Evolutionary conservation across 2,797 vertebrate genomes (phyloP).

Genomic region (Aphelocoma californica): DNA sequence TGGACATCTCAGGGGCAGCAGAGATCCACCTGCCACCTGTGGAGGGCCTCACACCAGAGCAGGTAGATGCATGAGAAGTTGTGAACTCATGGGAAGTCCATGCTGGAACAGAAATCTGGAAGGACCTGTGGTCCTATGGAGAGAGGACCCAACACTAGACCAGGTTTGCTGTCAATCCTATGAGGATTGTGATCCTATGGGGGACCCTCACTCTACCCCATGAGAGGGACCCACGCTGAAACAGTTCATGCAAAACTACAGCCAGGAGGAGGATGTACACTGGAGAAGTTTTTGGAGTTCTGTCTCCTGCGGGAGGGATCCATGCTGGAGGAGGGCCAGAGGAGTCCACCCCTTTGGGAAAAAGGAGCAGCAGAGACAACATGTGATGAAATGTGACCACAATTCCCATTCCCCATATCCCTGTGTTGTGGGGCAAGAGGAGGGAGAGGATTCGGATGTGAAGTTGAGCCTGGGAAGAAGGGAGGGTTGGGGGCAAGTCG

Average conservation of each 20-base stretch:
- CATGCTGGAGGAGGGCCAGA: background rate
- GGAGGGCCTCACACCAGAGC: fast-evolving
- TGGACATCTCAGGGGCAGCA: background rate
- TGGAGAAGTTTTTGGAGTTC: background rate
- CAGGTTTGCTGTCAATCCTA: background rate
- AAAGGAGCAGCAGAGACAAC: background rate
- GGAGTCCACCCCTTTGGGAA: background rate
- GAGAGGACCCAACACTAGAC: background rate
- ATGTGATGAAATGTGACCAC: background rate
- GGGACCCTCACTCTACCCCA: background rate
- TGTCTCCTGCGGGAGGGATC: background rate
- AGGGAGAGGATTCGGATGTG: background rate
- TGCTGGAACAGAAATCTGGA: background rate
- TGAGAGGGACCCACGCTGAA: background rate
- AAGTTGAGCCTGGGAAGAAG: background rate
- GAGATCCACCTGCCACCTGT: background rate
- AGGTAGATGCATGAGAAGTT: fast-evolving
- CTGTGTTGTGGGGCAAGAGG: background rate
- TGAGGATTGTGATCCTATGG: background rate
- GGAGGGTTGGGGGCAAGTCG: too few species aligned
- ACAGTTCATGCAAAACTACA: background rate
- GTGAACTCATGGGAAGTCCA: background rate
- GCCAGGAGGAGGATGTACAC: background rate
- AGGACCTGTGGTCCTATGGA: background rate
- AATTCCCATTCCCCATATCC: background rate